Evolutionary conservation across 92 coral and sea anemone species (phyloP).

Genomic region (Anthopleura xanthogrammica): DNA sequence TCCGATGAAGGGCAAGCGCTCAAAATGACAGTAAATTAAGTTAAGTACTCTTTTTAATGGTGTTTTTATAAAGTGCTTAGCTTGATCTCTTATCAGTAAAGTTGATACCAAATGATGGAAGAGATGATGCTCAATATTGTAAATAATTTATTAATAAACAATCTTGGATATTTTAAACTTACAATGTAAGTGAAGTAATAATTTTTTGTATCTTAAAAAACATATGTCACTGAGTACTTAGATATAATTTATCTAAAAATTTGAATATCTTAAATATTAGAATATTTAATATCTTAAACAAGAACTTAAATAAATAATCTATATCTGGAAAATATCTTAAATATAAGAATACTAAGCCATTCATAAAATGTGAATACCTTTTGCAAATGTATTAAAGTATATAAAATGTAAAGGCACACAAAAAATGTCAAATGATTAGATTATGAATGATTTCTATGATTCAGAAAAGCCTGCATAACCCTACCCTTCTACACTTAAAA

Average conservation of each 20-base stretch:
- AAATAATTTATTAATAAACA: too few relatives aligned
- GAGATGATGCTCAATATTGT: not conserved
- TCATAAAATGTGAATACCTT: not conserved
- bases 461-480: too few relatives aligned
- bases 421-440: not conserved
- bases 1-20: not conserved
- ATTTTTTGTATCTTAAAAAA: too few relatives aligned
- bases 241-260: too few relatives aligned
- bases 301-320: not conserved
- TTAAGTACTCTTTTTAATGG: not conserved
- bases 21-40: not conserved
- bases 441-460: not conserved
- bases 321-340: too few relatives aligned
- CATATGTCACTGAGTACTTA: too few relatives aligned
- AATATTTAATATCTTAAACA: not conserved
- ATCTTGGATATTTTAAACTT: too few relatives aligned
- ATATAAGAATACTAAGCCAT: not conserved
- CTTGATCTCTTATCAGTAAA: not conserved
- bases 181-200: not conserved
- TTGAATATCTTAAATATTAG: too few relatives aligned
- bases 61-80: not conserved
- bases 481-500: constrained; percentile 19
- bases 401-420: not conserved
- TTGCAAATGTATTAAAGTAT: too few relatives aligned
- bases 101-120: not conserved